Percentiles rank a stretch among this genome's conserved stretches.
Evolutionary conservation across 2,113 vertebrate genomes (phyloP).

Genomic region (Colossoma macropomum): DNA sequence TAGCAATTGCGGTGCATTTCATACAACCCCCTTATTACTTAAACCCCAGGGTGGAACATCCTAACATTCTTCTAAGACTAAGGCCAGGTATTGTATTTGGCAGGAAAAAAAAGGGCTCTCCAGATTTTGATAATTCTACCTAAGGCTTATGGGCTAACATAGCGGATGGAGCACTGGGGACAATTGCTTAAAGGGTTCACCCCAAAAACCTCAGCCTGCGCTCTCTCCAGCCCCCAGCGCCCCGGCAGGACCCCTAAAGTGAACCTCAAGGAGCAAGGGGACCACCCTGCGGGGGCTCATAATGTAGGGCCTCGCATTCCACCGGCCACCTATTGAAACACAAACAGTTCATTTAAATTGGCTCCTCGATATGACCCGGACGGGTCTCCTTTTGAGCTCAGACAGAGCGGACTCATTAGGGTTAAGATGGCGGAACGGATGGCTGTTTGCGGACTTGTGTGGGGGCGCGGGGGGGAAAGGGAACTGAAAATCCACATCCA

Average conservation of each 20-base stretch:
- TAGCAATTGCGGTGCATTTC: slow-evolving; percentile 26
- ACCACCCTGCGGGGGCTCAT: slow-evolving; percentile 59
- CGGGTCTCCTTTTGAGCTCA: slow-evolving; percentile 40
- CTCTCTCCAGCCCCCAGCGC: slow-evolving; percentile 6
- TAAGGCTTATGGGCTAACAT: slow-evolving; percentile 17
- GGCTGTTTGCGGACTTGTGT: slow-evolving; percentile 30
- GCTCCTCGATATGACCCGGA: slow-evolving; percentile 41
- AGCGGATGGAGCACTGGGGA: slow-evolving; percentile 1
- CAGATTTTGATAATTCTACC: slow-evolving; percentile 1
- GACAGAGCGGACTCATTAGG: slow-evolving; percentile 56
- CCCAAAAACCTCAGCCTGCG: slow-evolving; percentile 43
- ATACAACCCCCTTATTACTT: slow-evolving; percentile 8
- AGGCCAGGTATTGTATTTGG: slow-evolving; percentile 9
- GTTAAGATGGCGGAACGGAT: slow-evolving; percentile 55
- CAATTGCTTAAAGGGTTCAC: slow-evolving; percentile 21
- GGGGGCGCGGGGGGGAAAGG: slow-evolving; percentile 4
- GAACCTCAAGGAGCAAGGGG: slow-evolving; percentile 63
- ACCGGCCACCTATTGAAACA: slow-evolving; percentile 62
- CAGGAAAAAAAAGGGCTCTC: background rate
- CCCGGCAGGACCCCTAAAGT: slow-evolving; percentile 58
- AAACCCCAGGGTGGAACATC: slow-evolving; percentile 16
- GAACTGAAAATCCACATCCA: background rate
- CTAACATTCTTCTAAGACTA: background rate
- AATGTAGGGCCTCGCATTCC: slow-evolving; percentile 56
- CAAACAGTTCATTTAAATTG: slow-evolving; percentile 65